Conservation (phyloP, 2,888 invertebrate genomes). For the Trachelus iudaicus region DNA sequence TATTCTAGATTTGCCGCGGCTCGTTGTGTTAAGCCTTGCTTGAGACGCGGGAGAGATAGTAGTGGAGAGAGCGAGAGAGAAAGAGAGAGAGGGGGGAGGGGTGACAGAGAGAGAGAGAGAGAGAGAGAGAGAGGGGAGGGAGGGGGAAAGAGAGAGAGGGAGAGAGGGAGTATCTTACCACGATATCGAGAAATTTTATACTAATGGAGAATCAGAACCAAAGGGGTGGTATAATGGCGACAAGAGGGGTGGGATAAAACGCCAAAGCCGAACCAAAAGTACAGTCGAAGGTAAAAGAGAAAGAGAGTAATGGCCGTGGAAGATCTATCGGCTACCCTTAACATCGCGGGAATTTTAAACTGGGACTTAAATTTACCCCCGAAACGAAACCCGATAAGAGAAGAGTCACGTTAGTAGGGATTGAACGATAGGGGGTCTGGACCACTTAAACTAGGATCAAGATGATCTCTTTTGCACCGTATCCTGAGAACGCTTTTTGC, state of each 20-base stretch:
- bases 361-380: slow-evolving; percentile 34
- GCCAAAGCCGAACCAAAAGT: neutral
- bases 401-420: neutral
- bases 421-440: neutral
- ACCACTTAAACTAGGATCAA: neutral
- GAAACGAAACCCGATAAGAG: neutral
- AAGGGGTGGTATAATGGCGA: neutral
- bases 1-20: no score
- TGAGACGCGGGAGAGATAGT: slow-evolving; percentile 10
- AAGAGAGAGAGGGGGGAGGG: neutral
- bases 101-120: no score
- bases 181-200: neutral
- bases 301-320: slow-evolving; percentile 10
- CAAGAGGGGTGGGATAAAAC: neutral
- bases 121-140: no score
- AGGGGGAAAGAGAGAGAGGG: neutral
- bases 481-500: neutral
- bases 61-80: slow-evolving; percentile 2
- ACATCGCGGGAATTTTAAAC: slow-evolving; percentile 37
- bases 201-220: neutral
- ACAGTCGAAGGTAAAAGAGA: neutral
- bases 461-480: neutral
- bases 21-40: neutral
- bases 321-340: slow-evolving; percentile 14
- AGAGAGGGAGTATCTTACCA: neutral